Evolutionary conservation across 2,113 vertebrate species (phyloP).

Genomic region (Percopsis transmontana): DNA sequence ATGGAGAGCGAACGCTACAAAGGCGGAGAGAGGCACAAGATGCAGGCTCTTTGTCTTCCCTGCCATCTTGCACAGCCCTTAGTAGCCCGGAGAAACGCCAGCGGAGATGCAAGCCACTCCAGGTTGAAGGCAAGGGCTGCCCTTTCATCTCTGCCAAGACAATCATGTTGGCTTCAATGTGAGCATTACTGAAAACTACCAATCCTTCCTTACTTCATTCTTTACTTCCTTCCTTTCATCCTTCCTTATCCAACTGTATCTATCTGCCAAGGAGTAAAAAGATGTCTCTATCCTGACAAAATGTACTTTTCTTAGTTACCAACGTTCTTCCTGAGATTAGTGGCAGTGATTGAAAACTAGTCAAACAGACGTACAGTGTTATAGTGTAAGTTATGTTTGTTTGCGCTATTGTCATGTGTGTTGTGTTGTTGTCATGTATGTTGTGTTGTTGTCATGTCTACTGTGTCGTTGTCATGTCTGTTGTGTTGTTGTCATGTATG

Average conservation of each 20-base stretch:
- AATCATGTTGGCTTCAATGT: conserved; percentile 70
- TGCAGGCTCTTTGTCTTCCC: conserved; percentile 69
- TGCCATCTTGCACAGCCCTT: conserved; percentile 60
- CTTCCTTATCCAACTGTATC: too few relatives aligned
- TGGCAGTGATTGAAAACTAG: conserved; percentile 8
- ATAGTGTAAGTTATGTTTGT: too few relatives aligned
- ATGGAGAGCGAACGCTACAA: conserved; percentile 64
- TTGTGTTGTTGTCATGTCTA: too few relatives aligned
- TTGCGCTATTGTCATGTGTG: too few relatives aligned
- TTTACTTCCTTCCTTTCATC: conserved; percentile 45
- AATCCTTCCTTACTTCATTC: conserved; percentile 49
- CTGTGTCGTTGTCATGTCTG: too few relatives aligned
- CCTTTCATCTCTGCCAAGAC: conserved; percentile 79
- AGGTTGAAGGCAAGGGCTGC: conserved; percentile 70
- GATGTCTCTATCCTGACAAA: too few relatives aligned
- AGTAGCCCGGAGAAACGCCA: conserved; percentile 67
- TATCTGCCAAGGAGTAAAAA: too few relatives aligned
- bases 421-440: too few relatives aligned
- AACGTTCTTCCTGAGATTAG: background rate
- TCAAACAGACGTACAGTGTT: too few relatives aligned
- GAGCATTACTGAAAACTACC: conserved; percentile 66
- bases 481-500: background rate
- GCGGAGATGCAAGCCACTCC: conserved; percentile 75
- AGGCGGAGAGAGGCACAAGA: conserved; percentile 62
- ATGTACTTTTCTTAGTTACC: conserved; percentile 19